Base-by-base conservation (phyloP, 1,140 invertebrate species). In the Belonocnema kinseyi region DNA sequence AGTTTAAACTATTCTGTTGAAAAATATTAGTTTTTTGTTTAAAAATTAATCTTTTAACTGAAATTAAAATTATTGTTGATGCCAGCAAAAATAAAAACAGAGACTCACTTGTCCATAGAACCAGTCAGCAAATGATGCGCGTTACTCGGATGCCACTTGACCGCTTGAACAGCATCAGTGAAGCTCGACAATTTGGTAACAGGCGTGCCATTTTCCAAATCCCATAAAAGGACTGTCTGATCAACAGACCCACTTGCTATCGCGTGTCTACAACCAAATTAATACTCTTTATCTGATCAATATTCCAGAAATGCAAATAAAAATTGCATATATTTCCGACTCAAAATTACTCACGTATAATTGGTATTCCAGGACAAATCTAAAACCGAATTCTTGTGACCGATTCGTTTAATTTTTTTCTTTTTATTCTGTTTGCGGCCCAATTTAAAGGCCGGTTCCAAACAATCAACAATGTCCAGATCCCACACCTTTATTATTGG, bases 401-500 rank as follows among this genome's bases (percentile, higher is more conserved):
- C 97, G 76, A 95, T 86, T 66, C 92, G 88, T 83, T 93, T 92
- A 40, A 91, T 92, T 80, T 94, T 92, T 92, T 93, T 95, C 88
- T 96, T 97, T 87, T 94, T 95, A 87, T 92, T 97, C n/a, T 94
- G 93, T 82, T 96, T 96, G 71, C 93, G 92, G 6, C 97, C 97
- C 17, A 99, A 91, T 83, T 94, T 95, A 83, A 95, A 96, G 0
- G 94, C 95, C 52, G 98, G 97, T 88, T 98, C 97, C 21, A 99
- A 90, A 79, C 94, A 95, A 87, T 99, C 96, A 73, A 98, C 94
- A 73, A 99, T 93, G 92, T 99, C 98, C 50, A 99, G 90, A 90
- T 99, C 97, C 98, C 98, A 99, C 13, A 99, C 94, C 79, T 97
- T 95, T 77, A 99, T 98, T 58, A 97, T 93, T 2, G 97, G 95